These are phyloP conservation scores for Plusia festucae DNA, from an alignment of 2,888 invertebrate species.

Conservation along the genomic window DNA sequence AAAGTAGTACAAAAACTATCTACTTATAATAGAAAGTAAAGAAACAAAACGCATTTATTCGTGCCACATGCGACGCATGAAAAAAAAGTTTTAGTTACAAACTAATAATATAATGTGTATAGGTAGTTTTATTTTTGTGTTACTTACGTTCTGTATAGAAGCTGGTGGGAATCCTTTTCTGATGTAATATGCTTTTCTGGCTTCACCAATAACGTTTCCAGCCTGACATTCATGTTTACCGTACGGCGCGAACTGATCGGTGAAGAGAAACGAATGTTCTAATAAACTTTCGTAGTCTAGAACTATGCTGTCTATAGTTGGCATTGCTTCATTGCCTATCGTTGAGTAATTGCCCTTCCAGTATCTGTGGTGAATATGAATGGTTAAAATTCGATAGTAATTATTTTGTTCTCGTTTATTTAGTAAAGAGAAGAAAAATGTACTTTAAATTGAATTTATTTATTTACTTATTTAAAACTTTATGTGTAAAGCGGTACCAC, in stretches of 20 bases:
- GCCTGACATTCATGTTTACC: constrained; percentile 77
- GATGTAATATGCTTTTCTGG: constrained; percentile 68
- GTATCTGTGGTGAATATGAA: constrained; percentile 40
- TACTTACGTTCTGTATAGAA: constrained; percentile 71
- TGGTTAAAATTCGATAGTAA: background rate
- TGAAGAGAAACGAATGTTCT: constrained; percentile 56
- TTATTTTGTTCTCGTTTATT: background rate
- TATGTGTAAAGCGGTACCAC: too few species aligned
- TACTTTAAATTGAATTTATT: too few species aligned
- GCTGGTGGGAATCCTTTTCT: constrained; percentile 73
- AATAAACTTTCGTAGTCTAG: constrained; percentile 49
- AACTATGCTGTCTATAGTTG: constrained; percentile 52
- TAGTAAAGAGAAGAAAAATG: too few species aligned
- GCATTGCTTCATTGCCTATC: constrained; percentile 58
- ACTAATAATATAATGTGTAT: background rate
- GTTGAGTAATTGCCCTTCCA: constrained; percentile 50
- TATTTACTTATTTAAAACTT: too few species aligned
- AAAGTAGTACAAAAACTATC: too few species aligned
- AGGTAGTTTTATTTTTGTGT: background rate
- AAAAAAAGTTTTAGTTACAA: too few species aligned
- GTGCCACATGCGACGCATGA: too few species aligned
- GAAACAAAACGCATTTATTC: too few species aligned
- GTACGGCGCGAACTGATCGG: constrained; percentile 66
- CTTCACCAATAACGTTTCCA: constrained; percentile 69
- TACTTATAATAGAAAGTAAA: too few species aligned